These are phyloP conservation scores for Muscidifurax raptorellus DNA, from an alignment of 1,140 invertebrate species.

Conservation along the genomic window DNA sequence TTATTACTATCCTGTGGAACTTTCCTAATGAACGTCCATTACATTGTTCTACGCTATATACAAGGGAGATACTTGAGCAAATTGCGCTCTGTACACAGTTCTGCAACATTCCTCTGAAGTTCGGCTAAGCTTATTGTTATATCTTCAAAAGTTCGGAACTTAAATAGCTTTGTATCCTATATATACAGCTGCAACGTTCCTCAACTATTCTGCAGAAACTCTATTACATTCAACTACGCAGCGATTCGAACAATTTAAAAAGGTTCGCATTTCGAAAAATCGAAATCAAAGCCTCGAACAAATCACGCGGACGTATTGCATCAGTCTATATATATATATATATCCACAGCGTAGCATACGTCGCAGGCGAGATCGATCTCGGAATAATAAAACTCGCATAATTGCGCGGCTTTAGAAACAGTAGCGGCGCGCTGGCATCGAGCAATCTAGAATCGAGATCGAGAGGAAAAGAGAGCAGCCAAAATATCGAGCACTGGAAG, in stretches of 20 bases:
- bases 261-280: background rate
- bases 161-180: background rate
- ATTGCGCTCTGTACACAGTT: background rate
- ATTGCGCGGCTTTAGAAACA: background rate
- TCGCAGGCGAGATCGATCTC: too few species aligned
- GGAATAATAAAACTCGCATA: too few species aligned
- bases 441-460: background rate
- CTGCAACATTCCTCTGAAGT: conserved; percentile 2
- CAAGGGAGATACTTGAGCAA: background rate
- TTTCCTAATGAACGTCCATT: background rate
- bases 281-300: too few species aligned
- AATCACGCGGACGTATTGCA: too few species aligned
- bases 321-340: too few species aligned
- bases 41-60: background rate
- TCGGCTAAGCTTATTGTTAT: conserved; percentile 2
- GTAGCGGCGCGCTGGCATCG: background rate
- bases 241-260: background rate
- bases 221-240: background rate
- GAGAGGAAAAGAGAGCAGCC: background rate
- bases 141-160: background rate
- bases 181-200: background rate
- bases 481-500: conserved; percentile 1
- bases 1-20: background rate
- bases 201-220: background rate
- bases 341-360: too few species aligned